Base-by-base conservation (phyloP, 53 echinoderm and acorn worm species). In the Paracentrotus lividus region DNA sequence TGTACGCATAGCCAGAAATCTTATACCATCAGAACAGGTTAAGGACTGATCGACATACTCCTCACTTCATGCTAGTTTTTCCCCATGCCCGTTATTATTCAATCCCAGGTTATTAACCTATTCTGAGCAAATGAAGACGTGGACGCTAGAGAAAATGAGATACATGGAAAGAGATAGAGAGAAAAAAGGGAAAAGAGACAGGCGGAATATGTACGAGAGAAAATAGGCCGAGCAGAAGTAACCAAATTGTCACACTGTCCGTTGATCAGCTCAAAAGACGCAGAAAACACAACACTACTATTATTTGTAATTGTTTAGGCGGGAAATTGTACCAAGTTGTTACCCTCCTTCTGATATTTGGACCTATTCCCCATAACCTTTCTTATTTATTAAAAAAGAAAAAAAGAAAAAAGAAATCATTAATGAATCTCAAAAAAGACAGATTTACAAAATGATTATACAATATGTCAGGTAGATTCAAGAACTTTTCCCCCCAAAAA, bases 201-300 rank as follows among this genome's bases (percentile, higher is more conserved):
- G 36, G 72, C 16, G 14, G 40, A 21, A 72, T 20, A 4, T 6
- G 36, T 72, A 4, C 8, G 81, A 81, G 3, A 45, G 81, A n/a
- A 87, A 87, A 54, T 87, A 87, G 87, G 87, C 87, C 87, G 40
- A 87, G 87, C 57, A 57, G 87, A 87, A 87, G 40, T 56, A 87
- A 87, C n/a, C 4, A 12, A 56, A 56, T 27, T 33, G 34, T 87
- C 55, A 87, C 87, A 38, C 34, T 36, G 34, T 87, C 5, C 58
- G 21, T 20, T 87, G 56, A 85, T 85, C 55, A 51, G 27, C n/a
- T 85, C 16, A 85, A 27, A 61, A 26, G 2, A 24, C 8, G 61
- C 1, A 27, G n/a, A n/a, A n/a, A n/a, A n/a, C n/a, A n/a, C n/a
- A n/a, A n/a, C n/a, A n/a, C n/a, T n/a, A n/a, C n/a, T 72, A 38